Percentiles rank a stretch among this genome's conserved stretches.
phyloP scores from a whole-genome alignment of 2,113 vertebrate species.

The Silurus asotus region DNA sequence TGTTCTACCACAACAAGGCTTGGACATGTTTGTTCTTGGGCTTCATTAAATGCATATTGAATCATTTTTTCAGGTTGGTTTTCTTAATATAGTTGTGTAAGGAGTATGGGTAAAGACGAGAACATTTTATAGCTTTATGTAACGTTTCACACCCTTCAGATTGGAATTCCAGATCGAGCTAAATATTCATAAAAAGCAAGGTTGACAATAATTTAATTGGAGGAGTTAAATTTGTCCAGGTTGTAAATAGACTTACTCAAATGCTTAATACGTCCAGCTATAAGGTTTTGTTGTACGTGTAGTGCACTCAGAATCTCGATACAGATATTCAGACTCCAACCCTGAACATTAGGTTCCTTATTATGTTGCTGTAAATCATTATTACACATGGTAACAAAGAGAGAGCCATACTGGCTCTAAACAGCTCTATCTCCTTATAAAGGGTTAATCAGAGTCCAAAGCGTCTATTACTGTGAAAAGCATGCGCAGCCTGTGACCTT shows the following conservation, averaged over 20 bases:
- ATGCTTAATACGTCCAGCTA: not conserved
- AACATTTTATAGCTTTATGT: not conserved
- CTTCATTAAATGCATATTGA: not conserved
- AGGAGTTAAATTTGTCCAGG: not conserved
- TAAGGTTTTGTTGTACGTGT: not conserved
- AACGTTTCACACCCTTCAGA: not conserved
- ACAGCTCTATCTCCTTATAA: not conserved
- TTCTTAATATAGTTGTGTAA: not conserved
- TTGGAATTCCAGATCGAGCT: not conserved
- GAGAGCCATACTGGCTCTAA: not conserved
- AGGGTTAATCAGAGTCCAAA: not conserved
- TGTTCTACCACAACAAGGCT: not conserved
- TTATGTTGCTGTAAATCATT: not conserved
- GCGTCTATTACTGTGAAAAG: not conserved
- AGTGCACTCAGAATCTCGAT: not conserved
- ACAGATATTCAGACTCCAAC: not conserved
- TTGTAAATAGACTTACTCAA: not conserved
- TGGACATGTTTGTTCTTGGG: not conserved
- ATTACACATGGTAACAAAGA: not conserved
- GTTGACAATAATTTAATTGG: not conserved
- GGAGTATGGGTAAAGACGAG: not conserved
- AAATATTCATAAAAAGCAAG: not conserved
- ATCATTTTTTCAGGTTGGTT: not conserved
- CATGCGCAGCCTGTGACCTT: not conserved
- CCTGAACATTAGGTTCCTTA: not conserved